Percentiles rank a stretch among this genome's conserved stretches.
phyloP scores from a whole-genome alignment of 2,888 invertebrate species.

The Octodonta nipae region DNA sequence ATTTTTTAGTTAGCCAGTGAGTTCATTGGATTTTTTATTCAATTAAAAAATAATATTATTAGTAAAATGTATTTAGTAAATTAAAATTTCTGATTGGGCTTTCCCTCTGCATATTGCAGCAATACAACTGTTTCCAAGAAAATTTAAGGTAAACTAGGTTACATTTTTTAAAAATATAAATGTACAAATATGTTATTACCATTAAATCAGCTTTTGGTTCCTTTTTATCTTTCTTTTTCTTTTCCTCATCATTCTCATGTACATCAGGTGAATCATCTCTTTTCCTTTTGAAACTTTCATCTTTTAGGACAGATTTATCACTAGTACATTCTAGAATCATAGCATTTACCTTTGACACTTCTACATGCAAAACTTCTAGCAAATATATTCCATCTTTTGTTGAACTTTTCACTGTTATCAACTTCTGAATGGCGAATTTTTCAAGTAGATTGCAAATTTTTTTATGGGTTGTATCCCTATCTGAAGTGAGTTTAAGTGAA shows the following conservation, averaged over 20 bases:
- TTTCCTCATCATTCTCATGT: conserved; percentile 41
- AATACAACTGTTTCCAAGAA: too few species aligned
- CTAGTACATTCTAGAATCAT: conserved; percentile 35
- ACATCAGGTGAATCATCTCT: conserved; percentile 33
- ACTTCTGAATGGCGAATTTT: conserved; percentile 64
- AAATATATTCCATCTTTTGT: conserved; percentile 37
- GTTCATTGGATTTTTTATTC: too few species aligned
- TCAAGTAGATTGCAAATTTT: conserved; percentile 59
- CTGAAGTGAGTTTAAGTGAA: conserved; percentile 40
- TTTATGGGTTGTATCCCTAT: conserved; percentile 22
- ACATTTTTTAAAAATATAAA: too few species aligned
- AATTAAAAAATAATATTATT: too few species aligned
- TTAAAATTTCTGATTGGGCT: too few species aligned
- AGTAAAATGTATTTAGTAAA: too few species aligned
- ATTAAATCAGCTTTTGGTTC: conserved; percentile 50
- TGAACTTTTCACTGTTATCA: conserved; percentile 44
- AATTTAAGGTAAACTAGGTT: too few species aligned
- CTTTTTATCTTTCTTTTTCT: conserved; percentile 42
- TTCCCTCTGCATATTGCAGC: too few species aligned
- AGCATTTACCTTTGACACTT: conserved; percentile 44
- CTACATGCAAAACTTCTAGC: conserved; percentile 41
- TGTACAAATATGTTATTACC: too few species aligned
- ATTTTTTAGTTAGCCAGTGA: too few species aligned
- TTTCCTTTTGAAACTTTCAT: conserved; percentile 36
- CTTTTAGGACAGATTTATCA: conserved; percentile 24